Conservation (phyloP, 2,797 vertebrate species). For the Urosaurus nigricauda region DNA sequence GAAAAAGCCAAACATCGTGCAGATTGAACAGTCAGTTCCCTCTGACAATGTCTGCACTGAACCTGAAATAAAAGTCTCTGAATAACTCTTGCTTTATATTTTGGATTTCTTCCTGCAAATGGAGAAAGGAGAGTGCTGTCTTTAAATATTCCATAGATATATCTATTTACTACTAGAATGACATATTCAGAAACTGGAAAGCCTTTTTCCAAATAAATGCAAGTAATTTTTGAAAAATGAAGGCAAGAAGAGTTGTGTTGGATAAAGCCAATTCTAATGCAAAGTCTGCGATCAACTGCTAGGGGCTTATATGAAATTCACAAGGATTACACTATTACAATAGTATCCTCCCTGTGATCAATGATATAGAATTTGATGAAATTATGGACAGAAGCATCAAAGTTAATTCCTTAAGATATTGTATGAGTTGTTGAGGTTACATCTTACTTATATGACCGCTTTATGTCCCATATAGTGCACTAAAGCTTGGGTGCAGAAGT, state of each 20-base stretch:
- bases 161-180: not conserved
- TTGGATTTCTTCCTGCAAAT: slow-evolving; percentile 2
- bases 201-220: not conserved
- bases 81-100: slow-evolving; percentile 7
- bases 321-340: too few species aligned
- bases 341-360: too few species aligned
- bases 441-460: not conserved
- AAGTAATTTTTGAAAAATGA: too few species aligned
- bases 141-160: slow-evolving; percentile 2
- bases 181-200: not conserved
- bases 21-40: not conserved
- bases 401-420: not conserved
- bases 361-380: too few species aligned
- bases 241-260: not conserved
- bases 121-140: not conserved
- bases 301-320: too few species aligned
- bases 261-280: too few species aligned
- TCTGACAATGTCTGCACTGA: not conserved
- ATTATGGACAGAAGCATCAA: too few species aligned
- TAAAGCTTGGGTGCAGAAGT: too few species aligned
- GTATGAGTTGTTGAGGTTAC: not conserved
- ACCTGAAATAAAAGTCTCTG: not conserved
- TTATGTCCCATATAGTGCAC: too few species aligned
- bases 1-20: not conserved
- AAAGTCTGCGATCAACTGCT: too few species aligned